These are phyloP conservation scores for Dasyprocta punctata DNA, from an alignment of 2,113 vertebrate species.

Conservation along the genomic window DNA sequence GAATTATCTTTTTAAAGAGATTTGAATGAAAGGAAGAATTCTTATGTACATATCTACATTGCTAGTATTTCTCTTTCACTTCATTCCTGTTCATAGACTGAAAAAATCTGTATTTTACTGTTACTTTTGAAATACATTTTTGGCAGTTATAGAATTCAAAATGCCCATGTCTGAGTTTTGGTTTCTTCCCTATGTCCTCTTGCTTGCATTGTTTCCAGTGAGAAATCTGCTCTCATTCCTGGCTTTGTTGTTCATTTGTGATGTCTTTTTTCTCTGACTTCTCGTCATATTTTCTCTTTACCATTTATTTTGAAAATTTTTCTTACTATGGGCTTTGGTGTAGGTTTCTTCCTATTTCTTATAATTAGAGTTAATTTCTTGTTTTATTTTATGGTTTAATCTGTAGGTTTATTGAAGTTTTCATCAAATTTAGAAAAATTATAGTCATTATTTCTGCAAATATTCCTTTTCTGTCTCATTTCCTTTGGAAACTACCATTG, in stretches of 20 bases:
- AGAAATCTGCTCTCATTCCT: not conserved
- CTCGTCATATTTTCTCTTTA: not conserved
- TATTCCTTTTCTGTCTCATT: not conserved
- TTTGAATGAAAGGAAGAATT: not conserved
- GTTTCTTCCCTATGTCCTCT: no score
- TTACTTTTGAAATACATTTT: not conserved
- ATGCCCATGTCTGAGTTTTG: not conserved
- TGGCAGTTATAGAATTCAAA: not conserved
- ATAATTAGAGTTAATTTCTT: not conserved
- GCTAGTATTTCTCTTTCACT: not conserved
- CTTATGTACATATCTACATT: not conserved
- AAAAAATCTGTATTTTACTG: not conserved
- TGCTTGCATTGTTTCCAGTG: not conserved
- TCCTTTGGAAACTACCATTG: not conserved
- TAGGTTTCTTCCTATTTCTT: not conserved
- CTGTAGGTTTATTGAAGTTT: not conserved
- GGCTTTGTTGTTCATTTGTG: not conserved
- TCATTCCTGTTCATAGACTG: not conserved
- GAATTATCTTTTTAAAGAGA: not conserved
- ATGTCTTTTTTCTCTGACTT: not conserved
- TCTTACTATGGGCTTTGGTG: not conserved
- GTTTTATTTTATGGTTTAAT: not conserved
- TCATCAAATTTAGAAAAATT: not conserved
- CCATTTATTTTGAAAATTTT: not conserved
- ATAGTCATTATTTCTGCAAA: not conserved